phyloP scores from a whole-genome alignment of 2,888 invertebrate species.

The Drosophila atripex region DNA sequence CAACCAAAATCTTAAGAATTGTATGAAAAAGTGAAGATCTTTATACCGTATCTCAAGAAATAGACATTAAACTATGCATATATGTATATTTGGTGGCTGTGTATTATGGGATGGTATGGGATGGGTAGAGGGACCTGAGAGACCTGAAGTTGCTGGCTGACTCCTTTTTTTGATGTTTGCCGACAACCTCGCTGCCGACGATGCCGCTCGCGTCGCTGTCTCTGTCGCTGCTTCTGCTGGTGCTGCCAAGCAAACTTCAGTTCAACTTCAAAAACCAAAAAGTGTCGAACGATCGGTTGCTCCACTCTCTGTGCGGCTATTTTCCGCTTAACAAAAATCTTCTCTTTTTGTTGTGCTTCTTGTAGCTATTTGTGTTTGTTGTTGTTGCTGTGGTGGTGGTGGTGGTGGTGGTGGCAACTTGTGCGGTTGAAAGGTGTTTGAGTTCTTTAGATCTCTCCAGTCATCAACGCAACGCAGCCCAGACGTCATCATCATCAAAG shows the following conservation, averaged over 20 bases:
- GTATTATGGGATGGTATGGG: conserved; percentile 22
- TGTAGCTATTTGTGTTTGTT: conserved; percentile 27
- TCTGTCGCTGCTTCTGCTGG: conserved; percentile 19
- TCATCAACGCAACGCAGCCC: conserved; percentile 67
- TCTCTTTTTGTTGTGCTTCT: conserved; percentile 38
- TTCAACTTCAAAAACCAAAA: conserved; percentile 67
- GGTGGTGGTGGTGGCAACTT: conserved; percentile 66
- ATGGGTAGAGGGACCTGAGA: conserved; percentile 48
- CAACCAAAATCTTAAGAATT: no score
- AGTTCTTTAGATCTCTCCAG: conserved; percentile 77
- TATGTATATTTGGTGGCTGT: background rate
- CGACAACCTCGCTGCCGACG: conserved; percentile 62
- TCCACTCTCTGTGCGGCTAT: conserved; percentile 72
- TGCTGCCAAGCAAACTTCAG: conserved; percentile 56
- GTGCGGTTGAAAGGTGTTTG: conserved; percentile 79
- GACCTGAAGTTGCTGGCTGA: conserved; percentile 68
- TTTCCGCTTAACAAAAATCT: conserved; percentile 76
- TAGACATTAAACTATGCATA: no score
- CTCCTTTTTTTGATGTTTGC: conserved; percentile 69
- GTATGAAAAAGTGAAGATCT: no score
- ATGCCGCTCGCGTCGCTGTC: conserved; percentile 25
- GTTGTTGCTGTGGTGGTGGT: conserved; percentile 36
- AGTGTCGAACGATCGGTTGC: conserved; percentile 73
- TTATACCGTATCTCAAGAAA: no score
- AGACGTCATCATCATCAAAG: conserved; percentile 68